Base-by-base conservation (phyloP, 2,888 invertebrate genomes). In the Agonopterix heracliana region DNA sequence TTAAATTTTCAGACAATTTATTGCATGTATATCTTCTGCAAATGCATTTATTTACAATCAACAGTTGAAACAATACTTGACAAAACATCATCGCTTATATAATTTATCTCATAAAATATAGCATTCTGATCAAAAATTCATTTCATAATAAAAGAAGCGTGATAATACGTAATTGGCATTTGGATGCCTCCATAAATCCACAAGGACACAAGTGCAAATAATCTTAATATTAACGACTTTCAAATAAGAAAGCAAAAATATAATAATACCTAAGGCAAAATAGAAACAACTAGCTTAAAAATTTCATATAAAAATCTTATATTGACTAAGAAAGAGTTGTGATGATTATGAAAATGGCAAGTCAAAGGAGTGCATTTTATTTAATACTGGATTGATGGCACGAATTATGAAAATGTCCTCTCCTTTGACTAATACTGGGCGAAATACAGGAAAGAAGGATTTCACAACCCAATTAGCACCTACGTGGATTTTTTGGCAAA, bases 1-100 rank as follows among this genome's bases (percentile, higher is more conserved):
- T 60, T 64, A 51, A 80, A 81, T 78, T 79, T 82, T 83, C 83
- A 85, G 85, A 88, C 76, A 84, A 80, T 87, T 88, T 88, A 88
- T 88, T 88, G 80, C 74, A 78, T 82, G 76, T 83, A 81, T 79
- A 82, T 74, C 66, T 74, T 84, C 79, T 76, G 83, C 85, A 85
- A 88, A 88, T 87, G 88, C 86, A 84, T 81, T 81, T 80, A 84
- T 85, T 85, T 83, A 88, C 86, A 88, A 78, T 82, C 78, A 83
- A 86, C 81, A 87, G 85, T 74, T 74, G 81, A 80, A 79, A 83
- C 78, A 82, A 77, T 78, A 78, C 71, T 80, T 81, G 72, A 84
- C 78, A 84, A 79, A 79, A 81, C 74, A 81, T 74, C 63, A 70
- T 75, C 63, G 68, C 67, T 69, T 77, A 77, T 66, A 61, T 63